Base-by-base conservation (phyloP, 2,888 invertebrate species). In the Habroteleia sp. region DNA sequence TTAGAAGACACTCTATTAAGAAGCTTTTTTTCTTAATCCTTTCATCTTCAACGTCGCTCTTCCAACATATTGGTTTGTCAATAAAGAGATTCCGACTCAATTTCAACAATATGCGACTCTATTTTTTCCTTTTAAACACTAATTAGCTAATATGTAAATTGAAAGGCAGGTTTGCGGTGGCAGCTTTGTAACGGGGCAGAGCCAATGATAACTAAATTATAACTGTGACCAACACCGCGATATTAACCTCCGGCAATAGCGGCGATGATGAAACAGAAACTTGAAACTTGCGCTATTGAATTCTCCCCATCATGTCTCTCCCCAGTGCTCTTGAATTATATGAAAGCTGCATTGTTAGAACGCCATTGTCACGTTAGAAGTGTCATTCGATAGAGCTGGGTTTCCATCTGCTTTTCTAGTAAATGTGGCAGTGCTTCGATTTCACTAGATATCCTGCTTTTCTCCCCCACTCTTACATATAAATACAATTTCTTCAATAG, bases 251-350 rank as follows among this genome's bases (percentile, higher is more conserved):
- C 6, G 52, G 35, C 20, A 5, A 37, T 44, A 41, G 17, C 27
- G 25, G 7, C 46, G 11, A 58, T 48, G 58, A 58, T 68, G 48
- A 68, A 68, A 68, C 58, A 58, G 68, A 58, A 68, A 58, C 68
- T 58, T 27, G 68, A 58, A 68, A 58, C 41, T 48, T 23, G 29
- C 17, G 31, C 48, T 68, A 68, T 58, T 68, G 48, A 56, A 50
- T 66, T 56, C 46, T 31, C 23, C 2, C 44, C 44, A 23, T 41
- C 23, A 25, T 39, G 41, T 35, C 31, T 20, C 46, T 13, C 8
- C 37, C 7, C 31, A 8, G 27, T 8, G 20, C 39, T 35, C 39
- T 39, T 39, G 48, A 68, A 68, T 48, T 68, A 68, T 68, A 48
- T 31, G 54, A 66, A 66, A 56, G 35, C 48, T 14, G 39, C 31